Evolutionary conservation across 2,797 vertebrate genomes (phyloP), one percentile per base, ranked within the genome.

Genomic region (Podargus strigoides): DNA sequence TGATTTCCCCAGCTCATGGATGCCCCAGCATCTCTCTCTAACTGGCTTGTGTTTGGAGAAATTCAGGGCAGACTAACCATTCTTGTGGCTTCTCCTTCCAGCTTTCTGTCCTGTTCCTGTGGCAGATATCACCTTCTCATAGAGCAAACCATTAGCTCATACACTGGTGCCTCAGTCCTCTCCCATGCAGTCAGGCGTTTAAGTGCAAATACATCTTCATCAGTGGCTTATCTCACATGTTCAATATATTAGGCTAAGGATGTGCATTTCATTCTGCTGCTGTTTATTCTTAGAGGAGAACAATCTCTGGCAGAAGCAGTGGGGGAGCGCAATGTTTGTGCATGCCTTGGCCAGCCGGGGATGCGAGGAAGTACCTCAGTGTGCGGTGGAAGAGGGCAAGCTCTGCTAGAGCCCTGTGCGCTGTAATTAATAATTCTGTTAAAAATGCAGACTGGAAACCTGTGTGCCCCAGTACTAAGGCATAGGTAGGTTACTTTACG

Each of bases 241-340:
- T 87, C 47, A 42, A 6, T 59, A 15, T 20, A 7, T n/a, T 50
- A 34, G 8, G 19, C 50, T 88, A 64, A 81, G 52, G 32, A 36
- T 39, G 18, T 18, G 32, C 74, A 77, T 87, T 94, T 96, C 42
- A 63, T 90, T 92, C 28, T 92, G 56, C 72, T 83, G 75, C 20
- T 76, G 21, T 64, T 89, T 74, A 56, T 79, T 69, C 49, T 89
- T 56, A 2, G 8, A 70, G 77, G 56, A 70, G 70, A 72, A 42
- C 23, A 34, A 72, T 44, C 28, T 53, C 68, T 90, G 89, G 80
- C 84, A 87, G 78, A 18, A 53, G 49, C 37, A 64, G 37, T 26
- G 56, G 55, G 3, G 3, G 7, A 66, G 26, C 2, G 0, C 20
- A 9, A 6, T 17, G 55, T 77, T 53, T 34, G 85, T 0, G 0